These are phyloP conservation scores for Nebria salina DNA, from an alignment of 2,888 invertebrate genomes.

Conservation along the genomic window DNA sequence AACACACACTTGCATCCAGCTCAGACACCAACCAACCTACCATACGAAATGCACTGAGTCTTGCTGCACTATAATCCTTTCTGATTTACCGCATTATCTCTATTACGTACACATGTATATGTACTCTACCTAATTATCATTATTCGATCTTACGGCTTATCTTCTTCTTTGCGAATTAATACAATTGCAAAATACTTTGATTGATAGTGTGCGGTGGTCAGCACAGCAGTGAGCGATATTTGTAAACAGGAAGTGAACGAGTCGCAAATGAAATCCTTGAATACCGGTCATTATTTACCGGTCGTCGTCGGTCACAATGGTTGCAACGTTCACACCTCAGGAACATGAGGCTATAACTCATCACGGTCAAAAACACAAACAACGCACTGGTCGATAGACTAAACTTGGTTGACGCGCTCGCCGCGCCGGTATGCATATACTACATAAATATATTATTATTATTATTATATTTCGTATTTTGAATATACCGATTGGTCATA, in stretches of 20 bases:
- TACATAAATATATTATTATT: conserved; percentile 4
- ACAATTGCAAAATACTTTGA: too few species aligned
- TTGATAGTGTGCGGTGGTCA: neutral
- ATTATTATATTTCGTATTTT: conserved; percentile 26
- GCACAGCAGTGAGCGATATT: neutral
- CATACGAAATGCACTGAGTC: neutral
- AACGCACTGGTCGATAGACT: conserved; percentile 5
- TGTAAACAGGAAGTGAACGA: conserved; percentile 17
- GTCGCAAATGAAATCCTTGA: conserved; percentile 12
- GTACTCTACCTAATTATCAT: neutral
- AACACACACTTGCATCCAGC: neutral
- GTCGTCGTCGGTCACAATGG: neutral
- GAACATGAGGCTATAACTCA: neutral
- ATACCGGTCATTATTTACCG: neutral
- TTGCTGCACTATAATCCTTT: conserved; percentile 8
- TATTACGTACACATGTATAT: neutral
- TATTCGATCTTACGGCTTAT: neutral
- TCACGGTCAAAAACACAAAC: neutral
- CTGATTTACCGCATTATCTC: conserved; percentile 10
- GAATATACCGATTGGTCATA: conserved; percentile 33
- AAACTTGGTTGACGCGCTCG: neutral
- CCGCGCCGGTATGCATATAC: neutral
- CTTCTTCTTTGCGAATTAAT: too few species aligned
- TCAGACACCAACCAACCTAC: neutral
- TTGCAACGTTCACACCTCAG: neutral